phyloP scores from a whole-genome alignment of 2,888 invertebrate genomes.

The Auanema freiburgensis region DNA sequence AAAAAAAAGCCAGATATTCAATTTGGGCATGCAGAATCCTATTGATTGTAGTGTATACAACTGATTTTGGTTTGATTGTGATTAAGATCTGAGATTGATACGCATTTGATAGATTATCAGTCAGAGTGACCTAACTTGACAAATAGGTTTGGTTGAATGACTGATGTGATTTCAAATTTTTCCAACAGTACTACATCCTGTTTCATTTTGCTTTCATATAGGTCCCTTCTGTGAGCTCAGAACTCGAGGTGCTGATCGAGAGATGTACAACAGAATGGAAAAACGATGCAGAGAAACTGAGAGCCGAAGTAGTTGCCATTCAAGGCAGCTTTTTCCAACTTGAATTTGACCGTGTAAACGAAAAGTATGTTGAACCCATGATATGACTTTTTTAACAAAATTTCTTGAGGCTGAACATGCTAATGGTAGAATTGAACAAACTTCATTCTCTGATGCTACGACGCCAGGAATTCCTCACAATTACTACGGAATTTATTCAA shows the following conservation, averaged over 20 bases:
- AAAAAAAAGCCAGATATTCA: too few species aligned
- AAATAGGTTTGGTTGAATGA: neutral
- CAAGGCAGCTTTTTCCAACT: constrained; percentile 58
- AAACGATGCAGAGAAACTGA: constrained; percentile 42
- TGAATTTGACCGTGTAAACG: constrained; percentile 56
- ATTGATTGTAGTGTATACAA: too few species aligned
- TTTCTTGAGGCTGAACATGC: constrained; percentile 49
- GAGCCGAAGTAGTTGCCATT: constrained; percentile 49
- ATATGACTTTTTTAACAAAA: neutral
- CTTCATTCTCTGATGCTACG: constrained; percentile 40
- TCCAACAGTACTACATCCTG: neutral
- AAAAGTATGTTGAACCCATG: constrained; percentile 41
- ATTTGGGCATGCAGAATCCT: too few species aligned
- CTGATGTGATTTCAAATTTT: neutral
- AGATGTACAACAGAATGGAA: constrained; percentile 51
- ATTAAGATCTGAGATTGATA: too few species aligned
- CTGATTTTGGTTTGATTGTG: too few species aligned
- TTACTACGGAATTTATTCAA: constrained; percentile 34
- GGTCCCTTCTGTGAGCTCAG: constrained; percentile 44
- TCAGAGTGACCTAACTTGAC: neutral
- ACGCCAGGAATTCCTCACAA: constrained; percentile 38
- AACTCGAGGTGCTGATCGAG: constrained; percentile 40
- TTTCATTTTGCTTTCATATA: constrained; percentile 17
- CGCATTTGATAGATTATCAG: too few species aligned
- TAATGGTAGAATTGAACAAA: constrained; percentile 51